Evolutionary conservation across 2,113 vertebrate genomes (phyloP), one percentile per base, ranked within the genome.

Genomic region (Mastomys natalensis): DNA sequence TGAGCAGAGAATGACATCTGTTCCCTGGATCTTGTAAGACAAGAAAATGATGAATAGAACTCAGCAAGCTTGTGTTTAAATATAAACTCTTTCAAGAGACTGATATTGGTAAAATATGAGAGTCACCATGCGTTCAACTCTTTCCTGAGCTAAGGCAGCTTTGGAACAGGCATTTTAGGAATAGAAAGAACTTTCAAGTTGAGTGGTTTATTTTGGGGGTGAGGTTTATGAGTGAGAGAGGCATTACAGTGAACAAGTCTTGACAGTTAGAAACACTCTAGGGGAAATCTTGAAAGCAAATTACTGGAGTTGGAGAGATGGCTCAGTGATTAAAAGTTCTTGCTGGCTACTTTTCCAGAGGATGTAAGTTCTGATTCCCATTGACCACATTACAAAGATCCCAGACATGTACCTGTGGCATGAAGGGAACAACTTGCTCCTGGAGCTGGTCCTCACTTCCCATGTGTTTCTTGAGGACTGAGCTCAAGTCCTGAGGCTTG

Each of bases 51-150:
- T 31, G 66, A 26, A 5, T 53, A 4, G 40, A 53, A 19, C 31
- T n/a, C 31, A 88, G 51, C 24, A 84, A 31, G 34, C 40, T 45
- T 91, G 34, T 93, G 66, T 90, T 87, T 87, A 53, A 77, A 93
- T 21, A 82, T 21, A 87, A 51, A 72, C 60, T 48, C 17, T 88
- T n/a, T 43, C 22, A 76, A 34, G 31, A 40, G 12, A 66, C 58
- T 81, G 10, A 58, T 82, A 13, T 74, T 48, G 19, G n/a, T 74
- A 60, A 81, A 87, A 90, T 9, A 5, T 78, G 45, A 95, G 53
- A 93, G 51, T 40, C 40, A 43, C 58, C 34, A 31, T 80, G 11
- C 6, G 11, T 86, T 29, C 77, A 58, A 26, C 60, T 31, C 17
- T 26, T 94, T 93, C 45, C 34, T 85, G 45, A 53, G 7, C 77